Conservation (phyloP, 2,888 invertebrate species). For the Leptopilina drosophilae region DNA sequence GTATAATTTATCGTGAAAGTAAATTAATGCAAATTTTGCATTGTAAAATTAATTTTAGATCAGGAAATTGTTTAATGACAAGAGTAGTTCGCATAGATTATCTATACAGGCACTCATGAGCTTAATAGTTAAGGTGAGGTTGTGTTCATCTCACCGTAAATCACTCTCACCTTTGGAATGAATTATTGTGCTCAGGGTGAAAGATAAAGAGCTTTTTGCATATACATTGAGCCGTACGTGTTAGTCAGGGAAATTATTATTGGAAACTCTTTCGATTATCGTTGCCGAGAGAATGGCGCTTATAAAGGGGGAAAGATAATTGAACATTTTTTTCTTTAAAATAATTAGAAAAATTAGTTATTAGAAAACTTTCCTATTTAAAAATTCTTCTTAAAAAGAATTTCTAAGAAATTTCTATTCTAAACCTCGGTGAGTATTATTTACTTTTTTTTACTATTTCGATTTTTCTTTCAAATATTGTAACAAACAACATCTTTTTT, state of each 20-base stretch:
- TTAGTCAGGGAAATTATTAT: slow-evolving; percentile 29
- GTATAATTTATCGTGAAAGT: too few relatives aligned
- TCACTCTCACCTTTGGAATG: slow-evolving; percentile 33
- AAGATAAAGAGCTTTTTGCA: slow-evolving; percentile 37
- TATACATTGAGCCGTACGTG: slow-evolving; percentile 23
- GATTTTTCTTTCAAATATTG: not conserved
- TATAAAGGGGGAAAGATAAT: not conserved
- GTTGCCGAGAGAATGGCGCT: not conserved
- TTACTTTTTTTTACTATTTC: too few relatives aligned
- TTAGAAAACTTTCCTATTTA: not conserved
- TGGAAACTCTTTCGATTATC: slow-evolving; percentile 16
- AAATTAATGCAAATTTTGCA: not conserved
- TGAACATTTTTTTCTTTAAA: not conserved
- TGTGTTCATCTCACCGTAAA: slow-evolving; percentile 36
- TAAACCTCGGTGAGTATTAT: too few relatives aligned
- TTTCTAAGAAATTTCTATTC: too few relatives aligned
- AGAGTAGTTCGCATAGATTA: slow-evolving; percentile 25
- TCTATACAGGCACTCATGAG: slow-evolving; percentile 19
- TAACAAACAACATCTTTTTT: too few relatives aligned
- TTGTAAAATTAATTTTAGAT: not conserved
- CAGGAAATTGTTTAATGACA: slow-evolving; percentile 26
- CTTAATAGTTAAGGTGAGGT: slow-evolving; percentile 29
- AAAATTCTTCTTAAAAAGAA: too few relatives aligned
- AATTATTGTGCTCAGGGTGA: slow-evolving; percentile 34
- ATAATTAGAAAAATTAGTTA: not conserved